phyloP scores from a whole-genome alignment of 2,113 vertebrate genomes.

The Sinocyclocheilus grahami region DNA sequence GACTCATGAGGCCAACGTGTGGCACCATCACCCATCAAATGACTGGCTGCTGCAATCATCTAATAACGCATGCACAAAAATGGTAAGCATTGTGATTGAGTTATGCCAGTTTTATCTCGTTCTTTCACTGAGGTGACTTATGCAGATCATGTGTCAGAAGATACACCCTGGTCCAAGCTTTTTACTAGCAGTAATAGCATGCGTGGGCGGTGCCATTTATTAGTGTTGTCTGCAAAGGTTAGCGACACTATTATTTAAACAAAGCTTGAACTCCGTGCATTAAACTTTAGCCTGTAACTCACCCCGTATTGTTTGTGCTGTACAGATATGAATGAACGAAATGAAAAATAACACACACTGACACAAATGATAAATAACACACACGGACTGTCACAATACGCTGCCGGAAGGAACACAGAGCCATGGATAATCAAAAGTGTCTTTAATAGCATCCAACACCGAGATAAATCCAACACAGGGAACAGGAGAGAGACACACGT shows the following conservation, averaged over 20 bases:
- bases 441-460: too few relatives aligned
- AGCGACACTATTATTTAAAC: background rate
- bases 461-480: too few relatives aligned
- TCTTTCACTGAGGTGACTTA: background rate
- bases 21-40: background rate
- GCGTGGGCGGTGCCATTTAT: background rate
- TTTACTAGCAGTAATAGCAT: background rate
- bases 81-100: background rate
- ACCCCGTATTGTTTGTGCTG: background rate
- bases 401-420: too few relatives aligned
- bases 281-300: background rate
- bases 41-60: constrained; percentile 16
- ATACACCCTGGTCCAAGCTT: background rate
- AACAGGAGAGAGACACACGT: too few relatives aligned
- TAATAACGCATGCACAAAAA: constrained; percentile 4
- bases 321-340: too few relatives aligned
- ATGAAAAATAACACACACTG: too few relatives aligned
- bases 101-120: background rate
- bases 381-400: too few relatives aligned
- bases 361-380: too few relatives aligned
- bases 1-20: constrained; percentile 13
- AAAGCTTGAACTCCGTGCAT: background rate
- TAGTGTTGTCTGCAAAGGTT: background rate
- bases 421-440: too few relatives aligned
- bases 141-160: background rate